Percentiles rank a stretch among this genome's conserved stretches.
Evolutionary conservation across 2,888 invertebrate species (phyloP).

Genomic region (Melanostoma mellinum): DNA sequence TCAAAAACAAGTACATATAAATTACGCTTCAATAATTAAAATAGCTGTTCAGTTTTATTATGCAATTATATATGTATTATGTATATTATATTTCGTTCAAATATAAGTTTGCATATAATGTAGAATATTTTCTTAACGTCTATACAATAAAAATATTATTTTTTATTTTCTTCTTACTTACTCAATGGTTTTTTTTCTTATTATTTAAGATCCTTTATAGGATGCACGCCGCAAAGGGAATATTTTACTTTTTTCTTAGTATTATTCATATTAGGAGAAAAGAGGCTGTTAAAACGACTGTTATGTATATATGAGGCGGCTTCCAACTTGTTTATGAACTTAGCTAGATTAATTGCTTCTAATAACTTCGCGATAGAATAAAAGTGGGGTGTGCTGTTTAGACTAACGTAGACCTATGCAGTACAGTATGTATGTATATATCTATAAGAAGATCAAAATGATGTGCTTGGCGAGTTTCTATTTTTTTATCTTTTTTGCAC

Average conservation of each 20-base stretch:
- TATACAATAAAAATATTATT: constrained; percentile 67
- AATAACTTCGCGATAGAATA: constrained; percentile 6
- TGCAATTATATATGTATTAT: constrained; percentile 2
- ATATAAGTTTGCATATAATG: constrained; percentile 31
- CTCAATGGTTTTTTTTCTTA: constrained; percentile 44
- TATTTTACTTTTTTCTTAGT: constrained; percentile 6
- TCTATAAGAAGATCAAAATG: constrained; percentile 7
- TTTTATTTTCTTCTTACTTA: constrained; percentile 47
- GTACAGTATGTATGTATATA: constrained; percentile 5
- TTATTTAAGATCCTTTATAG: constrained; percentile 43
- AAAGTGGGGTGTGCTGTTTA: constrained; percentile 30
- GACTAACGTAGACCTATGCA: constrained; percentile 12
- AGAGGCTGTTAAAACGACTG: constrained; percentile 31
- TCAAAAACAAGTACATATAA: too few species aligned
- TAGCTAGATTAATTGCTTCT: constrained; percentile 1
- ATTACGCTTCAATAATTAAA: too few species aligned
- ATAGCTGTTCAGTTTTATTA: too few species aligned
- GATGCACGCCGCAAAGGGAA: constrained; percentile 43
- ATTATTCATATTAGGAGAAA: constrained; percentile 37
- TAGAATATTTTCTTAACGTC: constrained; percentile 51
- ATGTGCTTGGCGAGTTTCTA: constrained; percentile 8
- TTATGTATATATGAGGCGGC: constrained; percentile 29
- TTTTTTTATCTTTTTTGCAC: constrained; percentile 6
- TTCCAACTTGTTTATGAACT: constrained; percentile 46
- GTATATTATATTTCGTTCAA: constrained; percentile 54